These are phyloP conservation scores for Machaerirhynchus nigripectus DNA, from an alignment of 2,113 vertebrate species.

Conservation along the genomic window DNA sequence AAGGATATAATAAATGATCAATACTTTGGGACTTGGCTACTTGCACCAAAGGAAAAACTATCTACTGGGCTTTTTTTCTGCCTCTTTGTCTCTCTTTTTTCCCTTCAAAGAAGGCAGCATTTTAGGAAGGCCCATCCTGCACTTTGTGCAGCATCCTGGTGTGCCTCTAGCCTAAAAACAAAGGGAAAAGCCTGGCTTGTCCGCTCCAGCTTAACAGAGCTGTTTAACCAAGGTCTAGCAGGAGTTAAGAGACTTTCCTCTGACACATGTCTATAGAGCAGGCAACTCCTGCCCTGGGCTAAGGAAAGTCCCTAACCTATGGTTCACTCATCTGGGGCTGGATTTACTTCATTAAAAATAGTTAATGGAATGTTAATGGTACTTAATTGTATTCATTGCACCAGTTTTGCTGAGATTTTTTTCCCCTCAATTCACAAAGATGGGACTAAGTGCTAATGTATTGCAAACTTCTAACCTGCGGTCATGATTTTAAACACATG, in stretches of 20 bases:
- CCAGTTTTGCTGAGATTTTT: background rate
- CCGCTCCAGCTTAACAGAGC: background rate
- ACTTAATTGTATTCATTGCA: conserved; percentile 34
- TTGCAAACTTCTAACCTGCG: conserved; percentile 28
- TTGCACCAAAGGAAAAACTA: background rate
- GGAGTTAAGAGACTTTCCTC: background rate
- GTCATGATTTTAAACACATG: conserved; percentile 63
- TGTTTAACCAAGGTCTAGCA: background rate
- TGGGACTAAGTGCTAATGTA: conserved; percentile 50
- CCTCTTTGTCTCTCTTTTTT: background rate
- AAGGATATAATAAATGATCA: background rate
- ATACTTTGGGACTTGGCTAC: background rate
- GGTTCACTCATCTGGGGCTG: background rate
- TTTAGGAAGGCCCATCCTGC: background rate
- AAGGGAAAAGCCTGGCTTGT: background rate
- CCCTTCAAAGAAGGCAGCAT: background rate
- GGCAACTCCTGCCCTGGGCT: background rate
- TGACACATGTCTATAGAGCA: background rate
- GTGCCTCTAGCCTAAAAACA: background rate
- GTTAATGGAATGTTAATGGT: conserved; percentile 32
- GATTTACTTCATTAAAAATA: conserved; percentile 32
- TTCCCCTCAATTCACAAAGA: background rate
- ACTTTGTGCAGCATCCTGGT: background rate
- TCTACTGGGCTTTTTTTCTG: background rate
- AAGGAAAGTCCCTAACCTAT: background rate